Evolutionary conservation across 1,140 invertebrate species (phyloP).

Genomic region (Branchinecta lynchi): DNA sequence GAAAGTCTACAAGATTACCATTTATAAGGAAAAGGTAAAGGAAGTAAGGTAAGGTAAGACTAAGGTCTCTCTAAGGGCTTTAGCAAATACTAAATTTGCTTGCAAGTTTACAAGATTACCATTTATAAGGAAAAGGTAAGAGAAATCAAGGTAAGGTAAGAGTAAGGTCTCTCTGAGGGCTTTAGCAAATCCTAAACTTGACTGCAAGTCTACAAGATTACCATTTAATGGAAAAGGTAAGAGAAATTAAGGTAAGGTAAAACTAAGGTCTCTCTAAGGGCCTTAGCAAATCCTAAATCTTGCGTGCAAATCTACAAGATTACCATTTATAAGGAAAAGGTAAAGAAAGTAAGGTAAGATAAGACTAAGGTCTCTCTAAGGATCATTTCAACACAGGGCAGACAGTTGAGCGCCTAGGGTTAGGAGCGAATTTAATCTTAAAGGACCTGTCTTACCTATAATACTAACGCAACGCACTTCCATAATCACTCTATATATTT

Average conservation of each 20-base stretch:
- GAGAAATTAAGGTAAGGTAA: not conserved
- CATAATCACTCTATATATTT: no score
- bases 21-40: not conserved
- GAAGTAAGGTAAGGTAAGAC: not conserved
- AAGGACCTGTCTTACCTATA: no score
- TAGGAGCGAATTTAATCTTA: no score
- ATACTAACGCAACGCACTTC: no score
- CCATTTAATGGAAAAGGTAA: not conserved
- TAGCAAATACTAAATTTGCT: no score
- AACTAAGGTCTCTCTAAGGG: no score
- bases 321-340: not conserved
- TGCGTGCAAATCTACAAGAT: conserved; percentile 43
- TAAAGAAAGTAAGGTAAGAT: not conserved
- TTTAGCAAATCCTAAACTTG: not conserved
- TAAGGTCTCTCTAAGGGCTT: no score
- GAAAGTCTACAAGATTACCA: not conserved
- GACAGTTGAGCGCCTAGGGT: no score
- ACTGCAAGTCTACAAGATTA: not conserved
- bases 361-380: not conserved
- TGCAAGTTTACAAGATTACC: conserved; percentile 37
- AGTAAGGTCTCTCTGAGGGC: not conserved
- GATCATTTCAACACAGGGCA: not conserved
- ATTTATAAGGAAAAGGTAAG: not conserved
- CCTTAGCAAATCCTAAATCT: no score
- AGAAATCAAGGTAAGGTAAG: not conserved